Evolutionary conservation across 2,888 invertebrate species (phyloP).

Genomic region (Carabus problematicus): DNA sequence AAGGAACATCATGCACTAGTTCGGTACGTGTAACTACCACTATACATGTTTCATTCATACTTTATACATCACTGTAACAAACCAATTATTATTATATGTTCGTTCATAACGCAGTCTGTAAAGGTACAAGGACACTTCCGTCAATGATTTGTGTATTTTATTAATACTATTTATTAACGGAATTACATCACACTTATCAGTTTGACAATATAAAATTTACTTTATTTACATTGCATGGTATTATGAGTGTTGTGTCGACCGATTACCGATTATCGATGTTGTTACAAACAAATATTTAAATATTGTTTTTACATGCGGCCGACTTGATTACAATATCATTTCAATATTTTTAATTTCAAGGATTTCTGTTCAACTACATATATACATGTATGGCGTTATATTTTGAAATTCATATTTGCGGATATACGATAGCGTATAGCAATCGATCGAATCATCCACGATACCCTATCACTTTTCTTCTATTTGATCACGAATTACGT

Average conservation of each 20-base stretch:
- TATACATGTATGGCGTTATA: not conserved
- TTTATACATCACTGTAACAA: too few species aligned
- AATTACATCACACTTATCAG: too few species aligned
- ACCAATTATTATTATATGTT: not conserved
- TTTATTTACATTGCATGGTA: too few species aligned
- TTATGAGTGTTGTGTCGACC: not conserved
- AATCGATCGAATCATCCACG: too few species aligned
- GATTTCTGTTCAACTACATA: not conserved
- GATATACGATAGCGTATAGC: not conserved
- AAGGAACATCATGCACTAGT: constrained; percentile 73
- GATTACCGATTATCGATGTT: not conserved
- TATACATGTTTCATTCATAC: constrained; percentile 8
- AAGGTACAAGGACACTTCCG: too few species aligned
- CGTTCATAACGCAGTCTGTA: too few species aligned
- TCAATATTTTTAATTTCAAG: constrained; percentile 33
- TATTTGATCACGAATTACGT: too few species aligned
- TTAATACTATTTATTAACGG: too few species aligned
- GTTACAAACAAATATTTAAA: constrained; percentile 28
- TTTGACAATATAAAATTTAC: too few species aligned
- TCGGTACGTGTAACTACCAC: constrained; percentile 59
- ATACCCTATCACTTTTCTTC: too few species aligned
- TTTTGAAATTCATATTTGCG: constrained; percentile 23
- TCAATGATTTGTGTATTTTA: too few species aligned
- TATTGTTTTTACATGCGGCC: constrained; percentile 7
- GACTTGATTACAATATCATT: constrained; percentile 34